Conservation (phyloP, 2,113 vertebrate genomes). For the Scytalopus superciliaris region DNA sequence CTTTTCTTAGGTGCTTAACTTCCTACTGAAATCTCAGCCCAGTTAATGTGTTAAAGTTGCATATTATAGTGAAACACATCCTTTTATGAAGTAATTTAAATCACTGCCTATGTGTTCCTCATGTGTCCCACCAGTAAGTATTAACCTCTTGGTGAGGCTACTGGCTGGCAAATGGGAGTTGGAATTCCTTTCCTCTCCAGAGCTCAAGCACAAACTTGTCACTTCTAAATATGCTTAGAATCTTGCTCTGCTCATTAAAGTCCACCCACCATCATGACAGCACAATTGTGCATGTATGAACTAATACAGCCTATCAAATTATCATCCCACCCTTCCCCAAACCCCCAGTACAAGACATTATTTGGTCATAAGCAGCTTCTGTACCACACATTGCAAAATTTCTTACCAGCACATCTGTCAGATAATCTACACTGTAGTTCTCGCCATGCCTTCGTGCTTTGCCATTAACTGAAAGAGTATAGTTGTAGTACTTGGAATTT, state of each 20-base stretch:
- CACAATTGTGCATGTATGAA: neutral
- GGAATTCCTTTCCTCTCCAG: neutral
- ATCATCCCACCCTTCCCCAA: neutral
- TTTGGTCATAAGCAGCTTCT: neutral
- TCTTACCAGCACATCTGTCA: constrained; percentile 95
- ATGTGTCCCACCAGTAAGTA: neutral
- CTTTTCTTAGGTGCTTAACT: neutral
- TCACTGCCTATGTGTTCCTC: neutral
- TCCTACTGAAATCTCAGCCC: neutral
- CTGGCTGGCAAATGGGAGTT: neutral
- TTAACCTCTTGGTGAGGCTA: neutral
- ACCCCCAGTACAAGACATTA: neutral
- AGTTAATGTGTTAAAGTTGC: neutral
- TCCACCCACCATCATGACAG: neutral
- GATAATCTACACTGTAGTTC: constrained; percentile 92
- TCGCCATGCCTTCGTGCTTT: constrained; percentile 85
- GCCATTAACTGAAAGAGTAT: constrained; percentile 94
- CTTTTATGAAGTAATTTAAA: neutral
- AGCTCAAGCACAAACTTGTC: neutral
- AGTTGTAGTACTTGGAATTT: constrained; percentile 98
- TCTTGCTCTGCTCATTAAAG: neutral
- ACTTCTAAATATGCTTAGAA: neutral
- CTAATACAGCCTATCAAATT: neutral
- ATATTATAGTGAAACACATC: neutral
- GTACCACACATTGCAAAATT: neutral